phyloP scores from a whole-genome alignment of 2,113 vertebrate species.

The Nematolebias whitei region DNA sequence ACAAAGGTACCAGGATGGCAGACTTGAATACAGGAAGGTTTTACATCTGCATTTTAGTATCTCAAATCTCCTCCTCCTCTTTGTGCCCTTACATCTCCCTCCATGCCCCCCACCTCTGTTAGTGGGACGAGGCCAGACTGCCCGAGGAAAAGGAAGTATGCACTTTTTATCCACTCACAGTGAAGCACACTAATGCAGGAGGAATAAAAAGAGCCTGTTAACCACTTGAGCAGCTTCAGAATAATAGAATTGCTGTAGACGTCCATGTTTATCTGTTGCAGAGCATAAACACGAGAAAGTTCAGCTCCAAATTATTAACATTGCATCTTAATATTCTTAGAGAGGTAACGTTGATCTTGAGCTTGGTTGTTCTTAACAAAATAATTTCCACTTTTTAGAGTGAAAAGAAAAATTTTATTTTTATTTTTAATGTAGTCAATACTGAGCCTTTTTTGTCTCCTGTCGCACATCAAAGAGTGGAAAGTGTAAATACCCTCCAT shows the following conservation, averaged over 20 bases:
- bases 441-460: too few species aligned
- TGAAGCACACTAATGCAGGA: constrained; percentile 52
- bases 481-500: too few species aligned
- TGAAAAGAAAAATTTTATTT: too few species aligned
- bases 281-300: too few species aligned
- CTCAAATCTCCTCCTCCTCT: constrained; percentile 48
- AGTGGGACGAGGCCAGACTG: constrained; percentile 41
- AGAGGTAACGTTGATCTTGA: too few species aligned
- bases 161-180: constrained; percentile 58
- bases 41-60: constrained; percentile 58
- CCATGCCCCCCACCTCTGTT: constrained; percentile 9
- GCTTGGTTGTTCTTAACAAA: too few species aligned
- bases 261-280: constrained; percentile 15
- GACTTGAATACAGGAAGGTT: constrained; percentile 51
- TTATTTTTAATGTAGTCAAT: too few species aligned
- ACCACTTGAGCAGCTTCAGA: constrained; percentile 49
- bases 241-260: constrained; percentile 14
- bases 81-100: constrained; percentile 24
- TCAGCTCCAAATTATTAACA: too few species aligned
- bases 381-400: too few species aligned
- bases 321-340: too few species aligned
- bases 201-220: constrained; percentile 55
- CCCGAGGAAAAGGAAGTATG: constrained; percentile 67
- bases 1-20: constrained; percentile 53
- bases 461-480: too few species aligned